phyloP scores from a whole-genome alignment of 2,113 vertebrate genomes.

The Malurus melanocephalus region DNA sequence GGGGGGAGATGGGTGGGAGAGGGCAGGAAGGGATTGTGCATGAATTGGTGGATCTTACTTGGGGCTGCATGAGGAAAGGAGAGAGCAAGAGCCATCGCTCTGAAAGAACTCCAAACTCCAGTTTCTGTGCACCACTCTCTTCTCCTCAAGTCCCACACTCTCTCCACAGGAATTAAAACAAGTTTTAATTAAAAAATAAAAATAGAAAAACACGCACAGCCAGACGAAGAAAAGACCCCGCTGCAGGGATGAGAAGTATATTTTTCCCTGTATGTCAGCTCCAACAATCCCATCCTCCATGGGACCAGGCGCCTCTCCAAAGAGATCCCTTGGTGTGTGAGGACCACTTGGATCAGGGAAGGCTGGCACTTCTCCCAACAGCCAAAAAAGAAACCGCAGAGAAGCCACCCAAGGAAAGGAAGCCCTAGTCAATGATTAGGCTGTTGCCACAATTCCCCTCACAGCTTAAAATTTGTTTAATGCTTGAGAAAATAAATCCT shows the following conservation, averaged over 20 bases:
- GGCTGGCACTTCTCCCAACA: constrained; percentile 26
- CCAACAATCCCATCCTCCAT: constrained; percentile 12
- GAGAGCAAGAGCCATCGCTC: constrained; percentile 21
- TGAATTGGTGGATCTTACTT: constrained; percentile 7
- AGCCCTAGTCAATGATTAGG: constrained; percentile 20
- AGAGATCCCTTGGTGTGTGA: not conserved
- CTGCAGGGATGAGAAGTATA: constrained; percentile 16
- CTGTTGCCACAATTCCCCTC: not conserved
- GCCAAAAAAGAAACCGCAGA: not conserved
- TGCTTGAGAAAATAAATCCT: constrained; percentile 56
- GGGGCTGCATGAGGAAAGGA: constrained; percentile 15
- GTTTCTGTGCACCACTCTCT: constrained; percentile 7
- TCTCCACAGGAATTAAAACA: constrained; percentile 47
- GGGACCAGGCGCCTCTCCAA: not conserved
- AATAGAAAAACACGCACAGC: constrained; percentile 55
- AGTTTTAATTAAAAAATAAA: constrained; percentile 37
- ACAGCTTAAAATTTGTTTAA: constrained; percentile 44
- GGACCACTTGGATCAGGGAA: not conserved
- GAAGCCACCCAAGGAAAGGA: constrained; percentile 44
- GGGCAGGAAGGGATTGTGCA: constrained; percentile 46
- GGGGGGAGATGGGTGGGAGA: not conserved
- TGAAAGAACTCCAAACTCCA: not conserved
- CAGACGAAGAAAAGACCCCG: constrained; percentile 18
- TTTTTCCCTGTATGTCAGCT: constrained; percentile 37
- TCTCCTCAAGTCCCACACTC: constrained; percentile 49